phyloP scores from a whole-genome alignment of 2,797 vertebrate species.

The Odontamblyopus lacepedii region DNA sequence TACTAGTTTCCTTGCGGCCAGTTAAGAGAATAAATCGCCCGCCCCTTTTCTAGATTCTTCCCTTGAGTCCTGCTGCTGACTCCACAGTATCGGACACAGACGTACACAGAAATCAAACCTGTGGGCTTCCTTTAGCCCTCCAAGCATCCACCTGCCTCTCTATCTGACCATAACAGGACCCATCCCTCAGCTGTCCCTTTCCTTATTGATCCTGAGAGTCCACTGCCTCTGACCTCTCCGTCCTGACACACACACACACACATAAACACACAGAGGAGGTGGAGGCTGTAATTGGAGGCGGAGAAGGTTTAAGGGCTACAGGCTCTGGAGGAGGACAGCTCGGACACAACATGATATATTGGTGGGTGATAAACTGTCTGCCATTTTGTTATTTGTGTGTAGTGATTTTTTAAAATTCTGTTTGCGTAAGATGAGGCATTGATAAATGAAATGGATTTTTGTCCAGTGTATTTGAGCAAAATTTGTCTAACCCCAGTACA shows the following conservation, averaged over 20 bases:
- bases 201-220: conserved; percentile 65
- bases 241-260: neutral
- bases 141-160: conserved; percentile 33
- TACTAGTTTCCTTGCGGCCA: neutral
- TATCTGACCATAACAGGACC: conserved; percentile 55
- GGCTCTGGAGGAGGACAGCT: conserved; percentile 33
- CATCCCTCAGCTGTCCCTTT: conserved; percentile 38
- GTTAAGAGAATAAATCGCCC: neutral
- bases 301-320: conserved; percentile 11
- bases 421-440: no score
- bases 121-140: conserved; percentile 52
- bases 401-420: neutral
- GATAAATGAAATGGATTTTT: no score
- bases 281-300: conserved; percentile 43
- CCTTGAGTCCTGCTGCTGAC: conserved; percentile 53
- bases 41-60: conserved; percentile 28
- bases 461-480: no score
- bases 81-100: conserved; percentile 34
- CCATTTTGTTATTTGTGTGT: neutral
- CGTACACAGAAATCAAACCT: conserved; percentile 47
- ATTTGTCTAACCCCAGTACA: no score
- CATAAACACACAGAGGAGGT: conserved; percentile 23
- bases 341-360: conserved; percentile 25
- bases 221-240: conserved; percentile 37
- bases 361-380: neutral